Percentiles rank a stretch among this genome's conserved stretches.
These are phyloP conservation scores for Chiloscyllium punctatum DNA, from an alignment of 2,797 vertebrate genomes.

Conservation along the genomic window DNA sequence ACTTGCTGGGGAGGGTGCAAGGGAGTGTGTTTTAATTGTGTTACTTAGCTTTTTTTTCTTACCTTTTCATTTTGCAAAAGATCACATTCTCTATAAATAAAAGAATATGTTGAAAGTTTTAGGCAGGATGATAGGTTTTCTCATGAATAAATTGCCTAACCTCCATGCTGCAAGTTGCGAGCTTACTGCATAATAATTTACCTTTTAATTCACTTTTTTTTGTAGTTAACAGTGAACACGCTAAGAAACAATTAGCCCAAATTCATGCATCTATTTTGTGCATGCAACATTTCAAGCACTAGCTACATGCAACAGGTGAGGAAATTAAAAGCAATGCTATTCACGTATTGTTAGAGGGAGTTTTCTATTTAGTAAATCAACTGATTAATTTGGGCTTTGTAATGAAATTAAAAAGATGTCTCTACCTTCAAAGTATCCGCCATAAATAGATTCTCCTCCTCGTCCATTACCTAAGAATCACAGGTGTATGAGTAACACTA, in stretches of 20 bases:
- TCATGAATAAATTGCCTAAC: slow-evolving; percentile 94
- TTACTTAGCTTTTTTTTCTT: slow-evolving; percentile 98
- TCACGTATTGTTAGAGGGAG: slow-evolving; percentile 36
- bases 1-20: slow-evolving; percentile 66
- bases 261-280: slow-evolving; percentile 63
- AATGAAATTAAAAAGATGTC: slow-evolving; percentile 44
- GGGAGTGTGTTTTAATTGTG: slow-evolving; percentile 84
- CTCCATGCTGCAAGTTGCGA: slow-evolving; percentile 91
- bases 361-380: slow-evolving; percentile 27
- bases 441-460: slow-evolving; percentile 97
- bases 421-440: slow-evolving; percentile 98
- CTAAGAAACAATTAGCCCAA: slow-evolving; percentile 51
- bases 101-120: slow-evolving; percentile 99
- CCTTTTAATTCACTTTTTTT: slow-evolving; percentile 52
- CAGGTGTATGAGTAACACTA: slow-evolving; percentile 9
- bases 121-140: slow-evolving; percentile 97
- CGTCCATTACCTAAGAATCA: slow-evolving; percentile 79
- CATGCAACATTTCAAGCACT: slow-evolving; percentile 68
- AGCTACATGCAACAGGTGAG: slow-evolving; percentile 73
- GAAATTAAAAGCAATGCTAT: slow-evolving; percentile 35
- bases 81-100: slow-evolving; percentile 99
- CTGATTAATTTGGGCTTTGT: slow-evolving; percentile 35
- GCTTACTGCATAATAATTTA: slow-evolving; percentile 69
- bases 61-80: slow-evolving; percentile 99
- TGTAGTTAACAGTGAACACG: slow-evolving; percentile 41